A percentile compares a stretch with the other conserved stretches of the same genome.
phyloP scores from a whole-genome alignment of 2,113 vertebrate species.

The Polypterus senegalus region DNA sequence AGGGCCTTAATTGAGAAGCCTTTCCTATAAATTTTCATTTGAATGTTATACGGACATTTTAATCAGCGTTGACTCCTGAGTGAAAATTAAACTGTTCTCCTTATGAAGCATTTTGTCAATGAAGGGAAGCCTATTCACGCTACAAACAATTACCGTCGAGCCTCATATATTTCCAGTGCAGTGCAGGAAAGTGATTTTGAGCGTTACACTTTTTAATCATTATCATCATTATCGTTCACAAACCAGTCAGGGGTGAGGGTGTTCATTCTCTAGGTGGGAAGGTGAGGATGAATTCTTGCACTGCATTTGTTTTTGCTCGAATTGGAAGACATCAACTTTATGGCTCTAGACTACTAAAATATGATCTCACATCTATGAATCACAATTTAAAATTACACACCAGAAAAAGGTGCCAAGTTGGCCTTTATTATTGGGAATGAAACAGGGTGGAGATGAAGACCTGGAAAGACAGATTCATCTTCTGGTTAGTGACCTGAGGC shows the following conservation, averaged over 20 bases:
- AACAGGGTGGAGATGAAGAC: too few species aligned
- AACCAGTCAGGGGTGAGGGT: too few species aligned
- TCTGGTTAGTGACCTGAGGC: too few species aligned
- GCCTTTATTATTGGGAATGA: too few species aligned
- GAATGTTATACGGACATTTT: slow-evolving; percentile 50
- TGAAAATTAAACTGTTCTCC: slow-evolving; percentile 17
- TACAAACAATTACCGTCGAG: not conserved
- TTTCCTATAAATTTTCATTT: slow-evolving; percentile 37
- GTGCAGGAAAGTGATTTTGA: slow-evolving; percentile 10
- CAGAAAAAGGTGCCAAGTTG: too few species aligned
- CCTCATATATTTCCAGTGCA: slow-evolving; percentile 34
- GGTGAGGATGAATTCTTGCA: not conserved
- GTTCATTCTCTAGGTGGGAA: too few species aligned
- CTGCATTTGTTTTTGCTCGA: not conserved
- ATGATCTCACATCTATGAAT: too few species aligned
- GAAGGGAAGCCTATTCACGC: slow-evolving; percentile 11
- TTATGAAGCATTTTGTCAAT: slow-evolving; percentile 23
- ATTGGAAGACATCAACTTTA: not conserved
- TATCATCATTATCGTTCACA: too few species aligned
- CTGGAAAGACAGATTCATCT: too few species aligned
- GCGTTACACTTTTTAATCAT: too few species aligned
- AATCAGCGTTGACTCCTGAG: slow-evolving; percentile 48
- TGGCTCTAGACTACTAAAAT: not conserved
- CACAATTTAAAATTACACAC: too few species aligned
- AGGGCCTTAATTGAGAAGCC: slow-evolving; percentile 44